Evolutionary conservation across 2,888 invertebrate genomes (phyloP), one percentile per base, ranked within the genome.

Genomic region (Meliscaeva auricollis): DNA sequence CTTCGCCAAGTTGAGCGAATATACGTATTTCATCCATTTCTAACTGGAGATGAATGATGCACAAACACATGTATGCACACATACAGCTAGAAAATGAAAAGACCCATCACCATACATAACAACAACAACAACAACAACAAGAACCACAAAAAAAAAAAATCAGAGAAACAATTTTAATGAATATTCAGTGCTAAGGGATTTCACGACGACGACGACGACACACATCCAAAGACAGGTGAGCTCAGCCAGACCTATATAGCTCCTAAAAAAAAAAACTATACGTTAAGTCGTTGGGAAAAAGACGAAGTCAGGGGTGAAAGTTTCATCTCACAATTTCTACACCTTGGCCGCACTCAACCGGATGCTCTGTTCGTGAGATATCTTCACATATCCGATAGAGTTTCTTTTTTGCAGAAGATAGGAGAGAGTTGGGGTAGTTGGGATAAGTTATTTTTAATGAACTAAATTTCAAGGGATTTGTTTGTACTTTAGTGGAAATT

Each of bases 101-200:
- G 32, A 46, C 20, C 26, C 20, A 44, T 38, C 15, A 46, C 22
- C 30, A 44, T 26, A 54, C 52, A 35, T 30, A 48, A 58, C n/a
- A 52, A 15, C 1, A 46, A 46, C n/a, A 46, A 46, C 15, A 5
- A 46, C 20, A 52, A 15, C 1, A 46, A 46, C n/a, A 46, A 46
- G 4, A 5, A 46, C 20, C 50, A 60, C 62, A 48, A 79, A 73
- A 52, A 35, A 52, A 26, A 32, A 50, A 84, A 70, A 32, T 32
- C 70, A 64, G 8, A 58, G 69, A 74, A 82, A 46, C 77, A 68
- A 58, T 78, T 83, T 83, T 78, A 83, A 83, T 83, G 83, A 78
- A 83, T 83, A 78, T 74, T 78, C 48, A 66, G 48, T n/a, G 48
- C 15, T 13, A 7, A 22, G 75, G 58, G 35, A 68, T 76, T 58